These are phyloP conservation scores for Gymnobelideus leadbeateri DNA, from an alignment of 2,113 vertebrate species.

Conservation along the genomic window DNA sequence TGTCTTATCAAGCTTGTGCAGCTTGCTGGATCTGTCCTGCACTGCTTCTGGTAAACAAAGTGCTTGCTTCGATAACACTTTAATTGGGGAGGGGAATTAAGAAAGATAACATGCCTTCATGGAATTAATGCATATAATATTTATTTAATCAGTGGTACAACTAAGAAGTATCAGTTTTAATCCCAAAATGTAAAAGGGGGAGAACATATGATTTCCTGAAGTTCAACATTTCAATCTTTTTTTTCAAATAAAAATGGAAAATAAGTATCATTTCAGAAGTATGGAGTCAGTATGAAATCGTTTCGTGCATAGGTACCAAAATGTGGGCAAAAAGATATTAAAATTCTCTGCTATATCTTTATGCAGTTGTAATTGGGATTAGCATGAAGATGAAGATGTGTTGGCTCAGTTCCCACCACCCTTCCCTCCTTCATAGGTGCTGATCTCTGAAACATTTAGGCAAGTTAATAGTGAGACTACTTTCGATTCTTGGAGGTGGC, in stretches of 20 bases:
- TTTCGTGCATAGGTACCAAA: not conserved
- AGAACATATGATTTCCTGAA: not conserved
- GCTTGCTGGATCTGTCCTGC: slow-evolving; percentile 41
- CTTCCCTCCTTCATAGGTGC: not conserved
- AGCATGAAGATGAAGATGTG: not conserved
- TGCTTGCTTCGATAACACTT: slow-evolving; percentile 41
- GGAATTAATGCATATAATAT: slow-evolving; percentile 17
- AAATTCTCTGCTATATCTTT: not conserved
- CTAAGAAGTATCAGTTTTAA: slow-evolving; percentile 14
- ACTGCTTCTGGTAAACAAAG: slow-evolving; percentile 47
- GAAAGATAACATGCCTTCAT: slow-evolving; percentile 48
- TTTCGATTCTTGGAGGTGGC: not conserved
- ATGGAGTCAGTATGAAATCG: not conserved
- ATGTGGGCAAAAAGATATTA: slow-evolving; percentile 5
- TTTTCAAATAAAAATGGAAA: slow-evolving; percentile 7
- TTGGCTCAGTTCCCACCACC: not conserved
- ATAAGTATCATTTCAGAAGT: not conserved
- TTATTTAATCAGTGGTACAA: slow-evolving; percentile 36
- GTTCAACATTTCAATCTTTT: not conserved
- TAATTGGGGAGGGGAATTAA: slow-evolving; percentile 41
- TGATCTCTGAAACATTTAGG: not conserved
- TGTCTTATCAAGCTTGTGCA: slow-evolving; percentile 25
- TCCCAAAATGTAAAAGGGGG: not conserved
- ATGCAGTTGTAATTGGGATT: not conserved
- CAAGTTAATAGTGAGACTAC: not conserved